Conservation (phyloP, 2,888 invertebrate species). For the Cheilosia scutellata region DNA sequence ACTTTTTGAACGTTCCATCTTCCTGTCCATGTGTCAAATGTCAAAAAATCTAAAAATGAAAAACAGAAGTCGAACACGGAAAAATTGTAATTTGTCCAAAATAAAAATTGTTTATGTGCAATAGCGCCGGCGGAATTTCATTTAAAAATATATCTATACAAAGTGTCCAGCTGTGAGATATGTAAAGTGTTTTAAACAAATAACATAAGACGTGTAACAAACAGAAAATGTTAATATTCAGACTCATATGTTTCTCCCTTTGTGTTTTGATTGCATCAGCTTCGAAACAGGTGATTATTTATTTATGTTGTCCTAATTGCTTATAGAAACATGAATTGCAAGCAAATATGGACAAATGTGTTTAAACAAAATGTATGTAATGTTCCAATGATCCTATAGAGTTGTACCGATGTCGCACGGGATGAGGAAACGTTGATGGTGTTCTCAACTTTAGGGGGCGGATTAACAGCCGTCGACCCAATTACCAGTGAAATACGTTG, state of each 20-base stretch:
- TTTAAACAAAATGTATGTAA: neutral
- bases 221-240: slow-evolving; percentile 25
- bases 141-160: slow-evolving; percentile 12
- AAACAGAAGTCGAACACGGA: slow-evolving; percentile 49
- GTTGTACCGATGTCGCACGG: slow-evolving; percentile 88
- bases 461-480: slow-evolving; percentile 95
- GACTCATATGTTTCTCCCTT: slow-evolving; percentile 54
- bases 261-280: slow-evolving; percentile 74
- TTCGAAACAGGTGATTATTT: slow-evolving; percentile 71
- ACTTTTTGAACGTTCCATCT: slow-evolving; percentile 12
- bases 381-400: slow-evolving; percentile 79
- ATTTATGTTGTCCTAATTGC: slow-evolving; percentile 38
- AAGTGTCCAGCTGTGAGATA: slow-evolving; percentile 55
- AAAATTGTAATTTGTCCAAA: slow-evolving; percentile 48
- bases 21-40: slow-evolving; percentile 66
- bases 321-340: neutral
- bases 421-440: slow-evolving; percentile 91
- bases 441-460: slow-evolving; percentile 97
- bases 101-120: slow-evolving; percentile 39
- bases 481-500: slow-evolving; percentile 93
- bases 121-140: neutral
- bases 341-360: neutral
- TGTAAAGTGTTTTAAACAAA: slow-evolving; percentile 37
- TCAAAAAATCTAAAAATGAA: slow-evolving; percentile 59
- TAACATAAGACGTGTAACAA: slow-evolving; percentile 37